These are phyloP conservation scores for Pitangus sulphuratus DNA, from an alignment of 2,797 vertebrate genomes.

Conservation along the genomic window DNA sequence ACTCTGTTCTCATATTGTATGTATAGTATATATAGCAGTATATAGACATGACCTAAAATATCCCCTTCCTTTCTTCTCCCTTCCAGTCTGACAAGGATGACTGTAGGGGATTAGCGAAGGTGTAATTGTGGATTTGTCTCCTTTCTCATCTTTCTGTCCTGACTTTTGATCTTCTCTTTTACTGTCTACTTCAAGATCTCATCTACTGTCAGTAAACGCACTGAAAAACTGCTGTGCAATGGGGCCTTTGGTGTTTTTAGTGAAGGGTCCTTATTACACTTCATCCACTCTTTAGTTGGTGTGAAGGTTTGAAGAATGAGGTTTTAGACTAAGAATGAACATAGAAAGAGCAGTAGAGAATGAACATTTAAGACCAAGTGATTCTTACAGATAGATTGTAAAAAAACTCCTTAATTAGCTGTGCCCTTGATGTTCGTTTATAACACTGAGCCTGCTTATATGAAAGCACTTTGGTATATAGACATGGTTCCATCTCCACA, in stretches of 20 bases:
- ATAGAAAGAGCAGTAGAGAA: not conserved
- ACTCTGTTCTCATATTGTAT: not conserved
- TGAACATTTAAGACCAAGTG: not conserved
- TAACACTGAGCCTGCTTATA: not conserved
- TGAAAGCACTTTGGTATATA: not conserved
- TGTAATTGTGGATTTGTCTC: not conserved
- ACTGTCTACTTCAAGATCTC: not conserved
- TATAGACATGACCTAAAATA: not conserved
- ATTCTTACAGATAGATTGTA: not conserved
- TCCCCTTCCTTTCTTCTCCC: not conserved
- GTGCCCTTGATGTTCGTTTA: not conserved
- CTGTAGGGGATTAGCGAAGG: not conserved
- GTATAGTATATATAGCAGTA: too few species aligned
- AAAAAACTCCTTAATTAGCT: not conserved
- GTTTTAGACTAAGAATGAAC: not conserved
- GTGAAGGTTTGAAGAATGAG: not conserved
- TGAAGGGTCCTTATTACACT: not conserved
- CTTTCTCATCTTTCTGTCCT: not conserved
- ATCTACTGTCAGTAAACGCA: not conserved
- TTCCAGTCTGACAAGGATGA: not conserved
- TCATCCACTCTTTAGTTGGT: not conserved
- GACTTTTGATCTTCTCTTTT: not conserved
- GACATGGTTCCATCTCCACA: not conserved
- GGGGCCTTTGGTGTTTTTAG: not conserved
- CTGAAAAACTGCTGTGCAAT: not conserved